Conservation (phyloP, 1,140 invertebrate genomes). For the Galleria mellonella region DNA sequence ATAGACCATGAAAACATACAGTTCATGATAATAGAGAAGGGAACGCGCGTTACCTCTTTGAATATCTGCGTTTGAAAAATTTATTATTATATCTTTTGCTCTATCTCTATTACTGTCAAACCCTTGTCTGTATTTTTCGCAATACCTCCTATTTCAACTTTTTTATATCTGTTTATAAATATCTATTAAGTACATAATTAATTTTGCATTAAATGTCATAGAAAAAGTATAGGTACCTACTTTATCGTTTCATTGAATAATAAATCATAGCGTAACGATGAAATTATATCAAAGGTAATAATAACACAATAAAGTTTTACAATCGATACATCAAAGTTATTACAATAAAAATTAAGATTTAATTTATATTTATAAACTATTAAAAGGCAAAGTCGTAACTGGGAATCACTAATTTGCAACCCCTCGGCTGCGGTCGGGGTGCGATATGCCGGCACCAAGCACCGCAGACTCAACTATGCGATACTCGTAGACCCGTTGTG, state of each 20-base stretch:
- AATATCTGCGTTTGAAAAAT: slow-evolving; percentile 51
- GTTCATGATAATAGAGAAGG: neutral
- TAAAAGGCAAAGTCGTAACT: slow-evolving; percentile 39
- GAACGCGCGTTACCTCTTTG: slow-evolving; percentile 20
- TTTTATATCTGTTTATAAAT: too few relatives aligned
- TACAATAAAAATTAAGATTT: slow-evolving; percentile 44
- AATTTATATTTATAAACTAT: slow-evolving; percentile 63
- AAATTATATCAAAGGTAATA: neutral
- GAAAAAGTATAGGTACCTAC: too few relatives aligned
- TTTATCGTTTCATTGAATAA: too few relatives aligned
- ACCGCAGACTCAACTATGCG: neutral
- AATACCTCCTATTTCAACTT: too few relatives aligned
- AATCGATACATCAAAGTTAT: slow-evolving; percentile 6
- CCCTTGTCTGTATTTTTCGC: slow-evolving; percentile 37
- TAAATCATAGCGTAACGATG: too few relatives aligned
- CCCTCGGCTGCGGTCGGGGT: slow-evolving; percentile 32
- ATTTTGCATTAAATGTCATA: too few relatives aligned
- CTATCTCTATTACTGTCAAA: slow-evolving; percentile 24
- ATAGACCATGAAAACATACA: neutral
- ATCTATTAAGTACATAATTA: too few relatives aligned
- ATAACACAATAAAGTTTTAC: neutral
- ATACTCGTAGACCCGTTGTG: neutral
- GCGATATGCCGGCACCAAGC: neutral
- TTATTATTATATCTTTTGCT: slow-evolving; percentile 14
- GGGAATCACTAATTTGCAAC: slow-evolving; percentile 57